A percentile compares a stretch with the other conserved stretches of the same genome.
Conservation (phyloP, 2,113 vertebrate species). For the Orthochromis indermauri region DNA sequence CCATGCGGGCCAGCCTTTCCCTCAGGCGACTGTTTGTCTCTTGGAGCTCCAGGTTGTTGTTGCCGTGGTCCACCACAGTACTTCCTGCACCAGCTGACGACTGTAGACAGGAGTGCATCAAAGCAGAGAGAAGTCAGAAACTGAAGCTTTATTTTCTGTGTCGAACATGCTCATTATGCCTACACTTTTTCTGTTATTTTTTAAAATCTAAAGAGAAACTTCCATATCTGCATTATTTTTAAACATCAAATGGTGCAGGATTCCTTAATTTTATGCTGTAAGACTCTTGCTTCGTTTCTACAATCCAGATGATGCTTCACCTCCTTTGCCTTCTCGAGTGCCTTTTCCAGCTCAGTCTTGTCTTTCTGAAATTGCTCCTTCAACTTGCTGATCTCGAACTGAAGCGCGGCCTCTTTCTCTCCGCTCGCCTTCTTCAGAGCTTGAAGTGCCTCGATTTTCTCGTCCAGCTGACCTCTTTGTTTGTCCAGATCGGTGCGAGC, state of each 20-base stretch:
- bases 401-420: constrained; percentile 65
- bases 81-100: constrained; percentile 60
- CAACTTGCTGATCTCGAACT: constrained; percentile 55
- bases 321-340: constrained; percentile 48
- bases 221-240: background rate
- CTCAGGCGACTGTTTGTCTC: constrained; percentile 56
- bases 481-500: constrained; percentile 53
- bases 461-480: constrained; percentile 55
- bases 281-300: background rate
- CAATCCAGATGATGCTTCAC: background rate
- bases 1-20: constrained; percentile 64
- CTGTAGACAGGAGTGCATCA: background rate
- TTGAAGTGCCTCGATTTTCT: constrained; percentile 70
- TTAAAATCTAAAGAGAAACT: background rate
- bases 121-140: background rate
- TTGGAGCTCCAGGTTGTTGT: constrained; percentile 27
- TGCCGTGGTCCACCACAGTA: constrained; percentile 43
- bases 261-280: background rate
- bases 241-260: background rate
- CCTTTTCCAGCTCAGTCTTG: constrained; percentile 65
- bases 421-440: constrained; percentile 63
- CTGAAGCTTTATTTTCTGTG: background rate
- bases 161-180: background rate
- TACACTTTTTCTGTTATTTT: background rate
- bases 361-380: constrained; percentile 68